Conservation (phyloP, 2,888 invertebrate species). For the Caenorhabditis angaria region DNA sequence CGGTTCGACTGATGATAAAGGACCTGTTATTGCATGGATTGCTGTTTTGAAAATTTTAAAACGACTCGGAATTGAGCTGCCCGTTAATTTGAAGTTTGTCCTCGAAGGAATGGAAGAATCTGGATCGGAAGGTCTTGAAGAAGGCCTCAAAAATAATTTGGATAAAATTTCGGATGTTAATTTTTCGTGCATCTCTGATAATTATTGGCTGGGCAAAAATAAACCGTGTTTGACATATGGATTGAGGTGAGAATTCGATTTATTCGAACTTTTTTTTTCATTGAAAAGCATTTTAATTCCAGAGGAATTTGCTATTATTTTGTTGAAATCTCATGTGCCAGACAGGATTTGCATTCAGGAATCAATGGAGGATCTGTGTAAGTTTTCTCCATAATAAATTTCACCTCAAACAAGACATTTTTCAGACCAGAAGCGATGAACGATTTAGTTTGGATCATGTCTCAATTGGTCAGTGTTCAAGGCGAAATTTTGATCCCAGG, state of each 20-base stretch:
- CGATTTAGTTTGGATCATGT: conserved; percentile 87
- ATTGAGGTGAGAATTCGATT: conserved; percentile 75
- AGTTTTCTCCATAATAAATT: conserved; percentile 71
- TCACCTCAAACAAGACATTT: conserved; percentile 1
- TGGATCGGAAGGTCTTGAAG: conserved; percentile 93
- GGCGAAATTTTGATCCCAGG: conserved; percentile 82
- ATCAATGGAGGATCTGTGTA: conserved; percentile 92
- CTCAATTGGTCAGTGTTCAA: conserved; percentile 84
- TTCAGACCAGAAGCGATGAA: conserved; percentile 83
- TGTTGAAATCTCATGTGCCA: conserved; percentile 82
- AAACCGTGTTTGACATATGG: conserved; percentile 98
- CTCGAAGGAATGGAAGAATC: conserved; percentile 99
- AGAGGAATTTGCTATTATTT: conserved; percentile 83
- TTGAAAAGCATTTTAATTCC: conserved; percentile 51
- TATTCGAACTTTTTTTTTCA: too few relatives aligned
- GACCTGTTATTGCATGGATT: conserved; percentile 90
- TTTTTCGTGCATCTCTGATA: conserved; percentile 96
- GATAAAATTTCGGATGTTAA: conserved; percentile 79
- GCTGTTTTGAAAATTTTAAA: conserved; percentile 90
- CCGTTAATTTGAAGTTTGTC: conserved; percentile 83
- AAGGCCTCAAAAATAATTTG: conserved; percentile 78
- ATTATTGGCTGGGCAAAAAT: conserved; percentile 96
- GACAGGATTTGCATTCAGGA: conserved; percentile 93
- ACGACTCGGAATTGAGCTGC: conserved; percentile 79
- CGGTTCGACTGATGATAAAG: conserved; percentile 91